Conservation (phyloP, 2,113 vertebrate genomes). For the Alces alces region DNA sequence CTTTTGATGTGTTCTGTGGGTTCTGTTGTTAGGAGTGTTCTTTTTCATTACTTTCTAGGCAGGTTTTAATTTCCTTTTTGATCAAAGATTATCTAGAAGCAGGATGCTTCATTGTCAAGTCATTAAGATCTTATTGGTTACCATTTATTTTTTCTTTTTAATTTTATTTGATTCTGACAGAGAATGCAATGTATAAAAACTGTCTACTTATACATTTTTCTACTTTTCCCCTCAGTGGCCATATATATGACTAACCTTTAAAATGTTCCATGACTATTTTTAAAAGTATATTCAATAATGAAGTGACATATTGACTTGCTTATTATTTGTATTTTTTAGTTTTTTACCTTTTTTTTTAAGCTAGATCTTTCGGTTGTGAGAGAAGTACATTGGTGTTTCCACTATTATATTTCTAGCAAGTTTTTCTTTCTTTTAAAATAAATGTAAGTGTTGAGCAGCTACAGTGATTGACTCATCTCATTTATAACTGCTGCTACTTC, state of each 20-base stretch:
- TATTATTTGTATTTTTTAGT: neutral
- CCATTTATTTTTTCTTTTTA: neutral
- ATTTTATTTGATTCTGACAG: neutral
- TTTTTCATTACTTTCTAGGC: neutral
- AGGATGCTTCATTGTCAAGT: neutral
- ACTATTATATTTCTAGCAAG: neutral
- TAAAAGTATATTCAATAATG: neutral
- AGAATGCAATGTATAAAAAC: neutral
- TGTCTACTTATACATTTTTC: neutral
- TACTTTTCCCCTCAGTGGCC: neutral
- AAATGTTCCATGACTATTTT: neutral
- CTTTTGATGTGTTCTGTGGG: slow-evolving; percentile 24
- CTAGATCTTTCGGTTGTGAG: neutral
- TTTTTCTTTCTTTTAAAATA: neutral
- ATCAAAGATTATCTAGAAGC: slow-evolving; percentile 18
- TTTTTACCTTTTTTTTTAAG: neutral
- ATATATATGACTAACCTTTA: neutral
- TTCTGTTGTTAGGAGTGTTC: neutral
- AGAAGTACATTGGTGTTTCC: neutral
- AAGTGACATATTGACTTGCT: neutral
- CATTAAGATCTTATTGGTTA: neutral
- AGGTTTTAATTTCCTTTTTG: slow-evolving; percentile 41
- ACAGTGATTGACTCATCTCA: neutral
- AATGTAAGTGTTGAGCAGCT: neutral
- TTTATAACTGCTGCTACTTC: neutral